A percentile compares a stretch with the other conserved stretches of the same genome.
Evolutionary conservation across 2,888 invertebrate species (phyloP).

Genomic region (Diadromus collaris): DNA sequence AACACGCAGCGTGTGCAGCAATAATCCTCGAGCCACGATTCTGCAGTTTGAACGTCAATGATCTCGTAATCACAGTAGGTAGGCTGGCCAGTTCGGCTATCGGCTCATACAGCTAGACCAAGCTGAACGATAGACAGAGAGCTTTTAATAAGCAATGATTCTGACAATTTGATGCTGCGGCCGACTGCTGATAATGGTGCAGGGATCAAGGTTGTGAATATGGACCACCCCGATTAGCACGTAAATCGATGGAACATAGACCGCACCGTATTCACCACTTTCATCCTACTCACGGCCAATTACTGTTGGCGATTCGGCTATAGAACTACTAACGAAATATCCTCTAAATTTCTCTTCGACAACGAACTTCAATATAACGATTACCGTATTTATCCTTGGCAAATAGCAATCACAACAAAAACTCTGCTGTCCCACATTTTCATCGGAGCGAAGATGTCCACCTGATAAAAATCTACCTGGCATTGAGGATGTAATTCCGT

Average conservation of each 20-base stretch:
- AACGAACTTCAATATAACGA: background rate
- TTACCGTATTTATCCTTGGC: background rate
- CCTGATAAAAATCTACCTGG: conserved; percentile 30
- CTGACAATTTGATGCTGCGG: background rate
- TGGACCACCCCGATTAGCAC: no score
- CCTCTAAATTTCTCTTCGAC: background rate
- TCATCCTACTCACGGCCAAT: background rate
- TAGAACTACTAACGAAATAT: background rate
- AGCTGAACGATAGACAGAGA: conserved; percentile 6
- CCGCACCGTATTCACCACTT: no score
- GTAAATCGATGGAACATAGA: no score
- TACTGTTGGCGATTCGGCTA: background rate
- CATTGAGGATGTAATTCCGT: conserved; percentile 13
- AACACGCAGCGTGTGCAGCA: conserved; percentile 35
- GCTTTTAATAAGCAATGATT: conserved; percentile 5
- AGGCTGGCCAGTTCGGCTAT: background rate
- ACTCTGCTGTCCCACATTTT: background rate
- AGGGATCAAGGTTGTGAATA: background rate
- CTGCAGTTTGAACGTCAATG: conserved; percentile 56
- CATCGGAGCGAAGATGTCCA: background rate
- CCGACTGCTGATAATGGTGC: background rate
- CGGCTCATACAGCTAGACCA: background rate
- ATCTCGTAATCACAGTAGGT: conserved; percentile 49
- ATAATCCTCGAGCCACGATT: conserved; percentile 45
- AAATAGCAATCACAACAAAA: background rate